Evolutionary conservation across 2,888 invertebrate species (phyloP), one percentile per base, ranked within the genome.

Genomic region (Chaetoderma sp.): DNA sequence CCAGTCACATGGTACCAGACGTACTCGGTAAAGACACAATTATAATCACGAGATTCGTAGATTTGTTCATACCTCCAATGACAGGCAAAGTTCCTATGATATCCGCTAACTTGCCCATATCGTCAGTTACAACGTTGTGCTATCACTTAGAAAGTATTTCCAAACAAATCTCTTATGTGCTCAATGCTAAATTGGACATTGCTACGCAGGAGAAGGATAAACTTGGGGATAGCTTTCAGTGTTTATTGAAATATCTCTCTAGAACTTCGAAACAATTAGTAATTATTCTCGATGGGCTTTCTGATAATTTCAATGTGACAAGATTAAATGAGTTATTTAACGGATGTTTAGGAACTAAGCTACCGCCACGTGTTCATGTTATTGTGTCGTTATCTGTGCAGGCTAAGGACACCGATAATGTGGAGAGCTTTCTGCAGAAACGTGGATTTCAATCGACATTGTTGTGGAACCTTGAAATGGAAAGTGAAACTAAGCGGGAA

Each of bases 321-420:
- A n/a, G 3, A 2, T 2, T 39, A 16, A 10, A 33, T 13, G n/a
- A 30, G 13, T 10, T 4, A 8, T 28, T 16, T 18, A 3, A 16
- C 23, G 25, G 30, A 18, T 47, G 47, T 16, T 23, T 56, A 18
- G 4, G 28, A 4, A 32, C n/a, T 25, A n/a, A 10, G 10, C 47
- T 60, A 16, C 50, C 32, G 18, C 60, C 33, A 2, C 33, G 42
- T 6, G 56, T 56, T 6, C 56, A 56, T 56, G 27, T 56, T 2
- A 33, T 56, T 18, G 30, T 56, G 36, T 56, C 56, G 1, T 39
- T 23, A 16, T 39, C 56, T 3, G 23, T n/a, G n/a, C n/a, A n/a
- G n/a, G n/a, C n/a, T n/a, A n/a, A 27, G 6, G 47, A 18, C 10
- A 47, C 8, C 47, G 21, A 47, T 18, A 54, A 13, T 3, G n/a